Base-by-base conservation (phyloP, 2,113 vertebrate genomes). In the Seriola dumerili region DNA sequence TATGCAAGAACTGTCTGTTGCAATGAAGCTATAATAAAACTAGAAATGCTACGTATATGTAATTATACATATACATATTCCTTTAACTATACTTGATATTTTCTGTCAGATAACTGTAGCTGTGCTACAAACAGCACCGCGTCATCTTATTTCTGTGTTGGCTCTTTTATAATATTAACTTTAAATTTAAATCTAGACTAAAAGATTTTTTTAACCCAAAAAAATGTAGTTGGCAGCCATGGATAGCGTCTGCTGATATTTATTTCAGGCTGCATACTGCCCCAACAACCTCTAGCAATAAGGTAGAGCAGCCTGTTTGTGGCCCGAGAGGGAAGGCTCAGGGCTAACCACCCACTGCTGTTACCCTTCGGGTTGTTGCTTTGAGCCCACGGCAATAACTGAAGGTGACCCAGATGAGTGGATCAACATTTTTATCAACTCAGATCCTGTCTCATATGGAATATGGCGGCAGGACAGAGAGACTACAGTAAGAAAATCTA, bases 381-480 rank as follows among this genome's bases (percentile, higher is more conserved):
- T 13, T 69, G 66, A 48, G 32, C 42, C 32, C 65, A 4, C 65
- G 19, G 29, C 66, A 69, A 50, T 50, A 50, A 69, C 8, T 69
- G 66, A 68, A 67, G 64, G 64, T 67, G 64, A 67, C 64, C 64
- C 42, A 4, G 40, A 67, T 42, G 44, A 48, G 25, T 67, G 66
- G 17, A 4, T 52, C 46, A 68, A 46, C 40, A 25, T 40, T 46
- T 68, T 29, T 48, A 32, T 10, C n/a, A 68, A 29, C 65, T 52
- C 66, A 21, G 46, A 34, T n/a, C 21, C 42, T 52, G 13, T 69
- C 66, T 14, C 32, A 36, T 16, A 48, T 55, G 48, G 44, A 48
- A n/a, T 8, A 54, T 14, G 14, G 64, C 8, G 64, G 11, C 42
- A n/a, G 64, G 64, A 29, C 14, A 17, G n/a, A 67, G 40, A 42